phyloP scores from a whole-genome alignment of 2,888 invertebrate species.

The Caenorhabditis macrosperma region DNA sequence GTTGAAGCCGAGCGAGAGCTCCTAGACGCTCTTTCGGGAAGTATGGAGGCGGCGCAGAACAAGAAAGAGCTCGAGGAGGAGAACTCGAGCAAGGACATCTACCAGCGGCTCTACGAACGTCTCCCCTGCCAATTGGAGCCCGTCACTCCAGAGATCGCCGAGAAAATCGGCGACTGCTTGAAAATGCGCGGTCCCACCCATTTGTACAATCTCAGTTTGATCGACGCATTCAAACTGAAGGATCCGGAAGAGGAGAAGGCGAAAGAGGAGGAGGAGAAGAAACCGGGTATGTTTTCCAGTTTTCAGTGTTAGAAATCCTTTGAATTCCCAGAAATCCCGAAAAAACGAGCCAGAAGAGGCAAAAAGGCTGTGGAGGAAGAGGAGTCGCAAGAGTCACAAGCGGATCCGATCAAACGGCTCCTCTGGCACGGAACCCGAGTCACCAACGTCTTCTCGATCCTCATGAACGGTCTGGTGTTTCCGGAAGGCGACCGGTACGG shows the following conservation, averaged over 20 bases:
- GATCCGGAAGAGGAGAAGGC: background rate
- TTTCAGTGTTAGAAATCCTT: background rate
- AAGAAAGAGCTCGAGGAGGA: constrained; percentile 33
- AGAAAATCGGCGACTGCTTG: constrained; percentile 40
- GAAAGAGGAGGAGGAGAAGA: background rate
- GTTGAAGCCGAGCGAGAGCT: constrained; percentile 48
- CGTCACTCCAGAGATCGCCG: constrained; percentile 22
- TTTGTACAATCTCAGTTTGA: constrained; percentile 8
- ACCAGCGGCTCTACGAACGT: constrained; percentile 49
- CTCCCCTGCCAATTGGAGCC: constrained; percentile 43
- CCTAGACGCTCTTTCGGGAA: constrained; percentile 49
- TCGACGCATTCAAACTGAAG: constrained; percentile 46
- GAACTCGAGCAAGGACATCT: constrained; percentile 40
- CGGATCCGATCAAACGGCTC: too few relatives aligned
- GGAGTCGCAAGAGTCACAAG: background rate
- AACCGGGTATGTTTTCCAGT: too few relatives aligned
- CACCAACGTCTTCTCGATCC: constrained; percentile 60
- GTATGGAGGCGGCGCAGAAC: constrained; percentile 48
- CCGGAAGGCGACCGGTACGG: constrained; percentile 48
- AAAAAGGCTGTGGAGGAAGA: background rate
- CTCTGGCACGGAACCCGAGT: constrained; percentile 60
- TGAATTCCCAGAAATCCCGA: background rate
- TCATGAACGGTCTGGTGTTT: constrained; percentile 52
- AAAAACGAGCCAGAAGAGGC: constrained; percentile 4
- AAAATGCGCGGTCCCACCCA: constrained; percentile 49